Evolutionary conservation across 1,140 invertebrate genomes (phyloP), one percentile per base, ranked within the genome.

Genomic region (Rhyacophila brunnea): DNA sequence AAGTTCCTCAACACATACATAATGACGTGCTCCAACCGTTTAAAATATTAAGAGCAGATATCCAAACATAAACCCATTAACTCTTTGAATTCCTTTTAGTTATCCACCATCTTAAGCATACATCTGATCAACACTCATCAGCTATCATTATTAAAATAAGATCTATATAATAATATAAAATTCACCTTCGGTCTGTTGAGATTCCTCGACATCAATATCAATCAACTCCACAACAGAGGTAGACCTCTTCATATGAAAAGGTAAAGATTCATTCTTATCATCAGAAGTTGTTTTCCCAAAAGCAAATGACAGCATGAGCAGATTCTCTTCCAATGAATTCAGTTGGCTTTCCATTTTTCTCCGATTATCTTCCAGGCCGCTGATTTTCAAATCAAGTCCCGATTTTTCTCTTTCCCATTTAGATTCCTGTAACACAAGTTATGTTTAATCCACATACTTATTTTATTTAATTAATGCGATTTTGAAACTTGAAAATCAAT

Each of bases 251-350:
- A 59, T 63, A 28, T 58, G 34, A 19, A 58, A 51, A 0, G 48
- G 19, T 28, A 28, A 28, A 35, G 44, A 47, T 1, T 17, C 17
- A 19, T 51, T 47, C 17, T 51, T 34, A n/a, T 51, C 32, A 6
- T 49, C 46, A 23, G 15, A n/a, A 2, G 47, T n/a, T 9, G 48
- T 34, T n/a, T 51, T 55, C 1, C 51, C 61, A 20, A 64, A 60
- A 5, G 51, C 44, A 51, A 59, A 64, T 10, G 56, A 54, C 17
- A 64, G 34, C 51, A 64, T 54, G 13, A 64, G 15, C 11, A 64
- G 14, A 40, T 15, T 64, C 36, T 64, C 61, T 43, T 64, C 61
- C 38, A 64, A 40, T 9, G 48, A 44, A 7, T 46, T 18, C 10
- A 59, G 28, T 40, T 54, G 53, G 2, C n/a, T 4, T 17, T 59